Evolutionary conservation across 2,888 invertebrate genomes (phyloP).

Genomic region (Drosophila pegasa): DNA sequence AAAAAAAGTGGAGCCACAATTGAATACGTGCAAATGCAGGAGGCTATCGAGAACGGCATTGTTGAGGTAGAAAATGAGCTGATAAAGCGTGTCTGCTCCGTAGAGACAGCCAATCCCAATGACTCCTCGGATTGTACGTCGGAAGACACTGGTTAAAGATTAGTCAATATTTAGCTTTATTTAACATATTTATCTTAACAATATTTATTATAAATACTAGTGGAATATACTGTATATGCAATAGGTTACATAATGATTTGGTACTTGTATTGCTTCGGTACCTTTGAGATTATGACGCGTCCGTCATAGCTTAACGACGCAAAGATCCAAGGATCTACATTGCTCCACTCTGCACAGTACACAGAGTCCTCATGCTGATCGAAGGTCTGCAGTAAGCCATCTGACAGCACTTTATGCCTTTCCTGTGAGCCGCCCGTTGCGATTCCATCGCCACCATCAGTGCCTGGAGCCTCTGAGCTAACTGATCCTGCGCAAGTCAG

Average conservation of each 20-base stretch:
- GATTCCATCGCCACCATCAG: slow-evolving; percentile 32
- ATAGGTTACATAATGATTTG: slow-evolving; percentile 91
- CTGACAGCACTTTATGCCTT: slow-evolving; percentile 86
- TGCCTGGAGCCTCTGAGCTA: slow-evolving; percentile 89
- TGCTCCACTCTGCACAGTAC: slow-evolving; percentile 98
- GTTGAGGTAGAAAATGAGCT: slow-evolving; percentile 84
- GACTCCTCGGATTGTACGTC: slow-evolving; percentile 89
- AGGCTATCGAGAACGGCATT: slow-evolving; percentile 83
- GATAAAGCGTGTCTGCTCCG: slow-evolving; percentile 86
- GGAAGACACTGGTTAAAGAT: slow-evolving; percentile 85
- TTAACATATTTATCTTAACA: slow-evolving; percentile 25
- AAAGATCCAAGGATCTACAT: slow-evolving; percentile 99
- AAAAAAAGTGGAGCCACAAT: slow-evolving; percentile 80
- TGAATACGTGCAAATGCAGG: slow-evolving; percentile 85
- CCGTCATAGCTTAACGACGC: slow-evolving; percentile 99
- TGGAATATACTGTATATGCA: slow-evolving; percentile 9
- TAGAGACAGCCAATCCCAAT: slow-evolving; percentile 88
- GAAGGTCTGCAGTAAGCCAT: slow-evolving; percentile 95
- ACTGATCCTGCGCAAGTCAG: slow-evolving; percentile 94
- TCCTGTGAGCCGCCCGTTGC: slow-evolving; percentile 46
- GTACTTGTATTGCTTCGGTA: slow-evolving; percentile 97
- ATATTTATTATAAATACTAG: slow-evolving; percentile 23
- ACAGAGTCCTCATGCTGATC: slow-evolving; percentile 99
- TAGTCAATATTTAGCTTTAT: slow-evolving; percentile 20
- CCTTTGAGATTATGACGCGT: slow-evolving; percentile 95